Evolutionary conservation across 1,140 invertebrate species (phyloP).

Genomic region (Atta texana): DNA sequence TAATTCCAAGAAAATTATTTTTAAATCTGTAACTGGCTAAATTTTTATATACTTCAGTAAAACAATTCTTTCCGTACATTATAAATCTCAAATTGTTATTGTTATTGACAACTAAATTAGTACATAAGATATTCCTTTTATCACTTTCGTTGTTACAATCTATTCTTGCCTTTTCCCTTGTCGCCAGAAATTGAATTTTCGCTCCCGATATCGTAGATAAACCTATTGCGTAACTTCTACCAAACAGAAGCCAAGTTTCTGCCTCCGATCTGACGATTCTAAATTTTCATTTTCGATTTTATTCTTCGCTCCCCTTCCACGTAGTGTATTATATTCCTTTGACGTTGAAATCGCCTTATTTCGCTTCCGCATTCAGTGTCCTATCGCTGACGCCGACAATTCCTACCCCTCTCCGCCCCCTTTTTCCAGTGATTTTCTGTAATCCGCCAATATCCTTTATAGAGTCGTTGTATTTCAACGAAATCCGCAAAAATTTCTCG

Average conservation of each 20-base stretch:
- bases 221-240: constrained; percentile 22
- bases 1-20: no score
- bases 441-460: constrained; percentile 24
- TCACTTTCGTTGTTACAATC: background rate
- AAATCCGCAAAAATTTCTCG: constrained; percentile 11
- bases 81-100: background rate
- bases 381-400: background rate
- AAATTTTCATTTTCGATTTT: constrained; percentile 60
- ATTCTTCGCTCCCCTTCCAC: background rate
- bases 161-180: background rate
- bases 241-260: background rate
- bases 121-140: background rate
- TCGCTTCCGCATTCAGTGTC: constrained; percentile 12
- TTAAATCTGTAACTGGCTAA: no score
- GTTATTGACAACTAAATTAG: background rate
- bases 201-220: background rate
- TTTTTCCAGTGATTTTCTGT: constrained; percentile 16
- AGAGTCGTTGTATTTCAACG: constrained; percentile 7
- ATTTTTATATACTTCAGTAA: no score
- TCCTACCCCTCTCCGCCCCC: background rate
- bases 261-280: constrained; percentile 13
- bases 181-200: constrained; percentile 20
- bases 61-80: no score
- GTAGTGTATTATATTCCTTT: constrained; percentile 35
- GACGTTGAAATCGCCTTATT: constrained; percentile 23